phyloP scores from a whole-genome alignment of 2,113 vertebrate genomes.

The Ameiurus melas region DNA sequence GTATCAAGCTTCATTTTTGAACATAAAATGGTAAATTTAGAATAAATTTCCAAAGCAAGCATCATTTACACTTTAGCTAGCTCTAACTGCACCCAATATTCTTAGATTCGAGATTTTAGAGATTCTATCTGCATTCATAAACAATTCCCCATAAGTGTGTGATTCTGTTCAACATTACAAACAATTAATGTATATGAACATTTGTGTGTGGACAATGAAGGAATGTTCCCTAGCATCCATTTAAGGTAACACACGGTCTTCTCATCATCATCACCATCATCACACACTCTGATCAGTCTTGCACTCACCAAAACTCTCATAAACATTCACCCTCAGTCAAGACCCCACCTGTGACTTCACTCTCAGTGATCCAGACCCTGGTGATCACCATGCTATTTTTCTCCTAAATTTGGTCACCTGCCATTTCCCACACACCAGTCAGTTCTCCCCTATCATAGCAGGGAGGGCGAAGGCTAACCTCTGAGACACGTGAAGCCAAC shows the following conservation, averaged over 20 bases:
- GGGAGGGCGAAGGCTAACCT: neutral
- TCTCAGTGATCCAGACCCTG: neutral
- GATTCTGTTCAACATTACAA: neutral
- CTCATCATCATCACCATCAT: neutral
- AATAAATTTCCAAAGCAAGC: neutral
- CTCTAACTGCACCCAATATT: no score
- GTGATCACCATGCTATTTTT: no score
- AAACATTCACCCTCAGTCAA: conserved; percentile 15
- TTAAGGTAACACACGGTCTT: conserved; percentile 6
- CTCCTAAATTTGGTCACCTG: neutral
- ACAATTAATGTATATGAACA: neutral
- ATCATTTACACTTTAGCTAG: neutral
- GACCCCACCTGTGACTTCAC: neutral
- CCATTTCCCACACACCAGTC: neutral
- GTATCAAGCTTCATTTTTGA: neutral
- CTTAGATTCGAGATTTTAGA: neutral
- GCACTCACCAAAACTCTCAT: neutral
- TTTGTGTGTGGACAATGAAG: neutral
- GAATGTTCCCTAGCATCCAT: rapidly evolving
- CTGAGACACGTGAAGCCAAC: neutral
- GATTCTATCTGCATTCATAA: neutral
- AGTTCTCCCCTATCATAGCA: neutral
- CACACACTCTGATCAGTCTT: conserved; percentile 25
- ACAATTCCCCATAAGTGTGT: neutral
- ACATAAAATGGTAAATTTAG: neutral